Conservation (phyloP, 2,797 vertebrate species). For the Otus scops region DNA sequence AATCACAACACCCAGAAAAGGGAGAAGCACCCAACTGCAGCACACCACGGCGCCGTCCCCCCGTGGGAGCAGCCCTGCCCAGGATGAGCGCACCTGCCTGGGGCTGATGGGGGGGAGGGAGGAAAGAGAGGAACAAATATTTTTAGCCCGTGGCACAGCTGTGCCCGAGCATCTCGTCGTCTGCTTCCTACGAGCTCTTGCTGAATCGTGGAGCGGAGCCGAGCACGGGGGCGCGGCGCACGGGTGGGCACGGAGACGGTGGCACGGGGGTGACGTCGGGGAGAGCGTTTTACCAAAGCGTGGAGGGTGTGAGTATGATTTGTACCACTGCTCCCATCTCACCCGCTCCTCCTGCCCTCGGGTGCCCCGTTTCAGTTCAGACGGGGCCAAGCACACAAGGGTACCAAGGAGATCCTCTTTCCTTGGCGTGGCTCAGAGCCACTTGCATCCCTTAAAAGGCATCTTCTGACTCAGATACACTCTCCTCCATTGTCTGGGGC, state of each 20-base stretch:
- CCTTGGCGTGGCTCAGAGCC: background rate
- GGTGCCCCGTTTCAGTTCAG: background rate
- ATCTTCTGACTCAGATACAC: background rate
- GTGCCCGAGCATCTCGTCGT: background rate
- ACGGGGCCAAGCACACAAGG: background rate
- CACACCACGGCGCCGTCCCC: background rate
- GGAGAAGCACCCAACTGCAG: background rate
- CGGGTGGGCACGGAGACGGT: background rate
- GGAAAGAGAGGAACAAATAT: background rate
- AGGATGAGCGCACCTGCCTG: background rate
- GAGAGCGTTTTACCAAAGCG: background rate
- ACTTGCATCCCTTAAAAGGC: constrained; percentile 4
- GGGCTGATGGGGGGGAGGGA: background rate
- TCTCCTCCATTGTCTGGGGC: constrained; percentile 1
- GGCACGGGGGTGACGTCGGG: accelerated
- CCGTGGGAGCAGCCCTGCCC: background rate
- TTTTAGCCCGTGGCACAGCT: background rate
- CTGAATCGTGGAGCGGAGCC: background rate
- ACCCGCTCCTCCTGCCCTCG: background rate
- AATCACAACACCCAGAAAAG: background rate
- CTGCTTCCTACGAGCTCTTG: background rate
- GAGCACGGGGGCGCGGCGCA: accelerated
- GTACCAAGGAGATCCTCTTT: background rate
- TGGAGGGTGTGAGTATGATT: accelerated
- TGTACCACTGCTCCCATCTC: background rate